Conservation (phyloP, 2,113 vertebrate species). For the Zootoca vivipara region DNA sequence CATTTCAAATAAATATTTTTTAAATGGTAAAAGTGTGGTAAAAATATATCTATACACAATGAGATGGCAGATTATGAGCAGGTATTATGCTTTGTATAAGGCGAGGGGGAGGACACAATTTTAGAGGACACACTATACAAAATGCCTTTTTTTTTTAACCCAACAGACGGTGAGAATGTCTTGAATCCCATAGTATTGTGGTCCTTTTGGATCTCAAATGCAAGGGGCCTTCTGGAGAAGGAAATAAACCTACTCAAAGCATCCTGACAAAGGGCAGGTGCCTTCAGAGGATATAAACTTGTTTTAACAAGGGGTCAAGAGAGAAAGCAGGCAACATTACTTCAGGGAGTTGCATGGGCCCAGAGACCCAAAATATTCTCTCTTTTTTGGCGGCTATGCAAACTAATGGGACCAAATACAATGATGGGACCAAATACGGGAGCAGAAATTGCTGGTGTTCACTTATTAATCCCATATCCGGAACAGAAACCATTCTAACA, state of each 20-base stretch:
- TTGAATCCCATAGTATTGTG: not conserved
- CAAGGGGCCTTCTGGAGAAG: not conserved
- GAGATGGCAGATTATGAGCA: conserved; percentile 53
- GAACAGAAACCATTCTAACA: too few relatives aligned
- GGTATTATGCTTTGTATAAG: conserved; percentile 56
- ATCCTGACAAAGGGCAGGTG: not conserved
- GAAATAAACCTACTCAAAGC: conserved; percentile 30
- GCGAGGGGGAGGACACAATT: conserved; percentile 19
- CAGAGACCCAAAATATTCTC: not conserved
- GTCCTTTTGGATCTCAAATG: conserved; percentile 25
- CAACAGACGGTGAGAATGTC: not conserved
- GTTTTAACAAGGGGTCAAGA: not conserved
- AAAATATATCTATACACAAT: conserved; percentile 46
- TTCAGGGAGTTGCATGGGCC: not conserved
- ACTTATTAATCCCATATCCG: too few relatives aligned
- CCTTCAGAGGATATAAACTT: not conserved
- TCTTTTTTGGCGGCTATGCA: not conserved
- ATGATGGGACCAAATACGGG: not conserved
- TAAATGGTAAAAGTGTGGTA: conserved; percentile 61
- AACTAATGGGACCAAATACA: not conserved
- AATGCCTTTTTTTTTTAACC: conserved; percentile 33
- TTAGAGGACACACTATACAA: conserved; percentile 47
- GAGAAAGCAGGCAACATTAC: not conserved
- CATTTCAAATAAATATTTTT: conserved; percentile 75
- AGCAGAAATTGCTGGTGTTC: too few relatives aligned